Evolutionary conservation across 2,888 invertebrate species (phyloP).

Genomic region (Osmoderma eremita): DNA sequence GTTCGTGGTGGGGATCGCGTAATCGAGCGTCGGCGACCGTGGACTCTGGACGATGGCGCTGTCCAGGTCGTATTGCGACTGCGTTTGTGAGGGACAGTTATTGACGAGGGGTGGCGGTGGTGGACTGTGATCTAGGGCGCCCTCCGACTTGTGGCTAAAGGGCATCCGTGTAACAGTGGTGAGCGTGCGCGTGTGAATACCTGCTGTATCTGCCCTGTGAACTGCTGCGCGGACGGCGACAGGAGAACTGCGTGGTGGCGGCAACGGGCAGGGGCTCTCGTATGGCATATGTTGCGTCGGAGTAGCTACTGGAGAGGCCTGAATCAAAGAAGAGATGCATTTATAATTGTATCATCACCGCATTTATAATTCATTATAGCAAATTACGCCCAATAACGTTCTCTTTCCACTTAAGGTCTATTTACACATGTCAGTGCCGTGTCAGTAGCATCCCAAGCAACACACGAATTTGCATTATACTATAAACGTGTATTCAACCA

Average conservation of each 20-base stretch:
- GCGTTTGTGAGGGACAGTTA: constrained; percentile 60
- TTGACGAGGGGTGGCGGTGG: constrained; percentile 48
- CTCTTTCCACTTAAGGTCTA: too few species aligned
- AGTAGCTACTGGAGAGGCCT: constrained; percentile 62
- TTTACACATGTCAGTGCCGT: too few species aligned
- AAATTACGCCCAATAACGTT: too few species aligned
- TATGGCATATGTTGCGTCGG: constrained; percentile 58
- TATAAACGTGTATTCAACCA: too few species aligned
- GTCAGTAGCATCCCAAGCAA: too few species aligned
- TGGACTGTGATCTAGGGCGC: constrained; percentile 66
- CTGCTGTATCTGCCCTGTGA: constrained; percentile 65
- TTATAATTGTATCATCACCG: background rate
- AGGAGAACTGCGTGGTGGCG: constrained; percentile 63
- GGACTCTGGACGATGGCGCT: constrained; percentile 17
- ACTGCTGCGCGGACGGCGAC: constrained; percentile 67
- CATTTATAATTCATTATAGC: background rate
- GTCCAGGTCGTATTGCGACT: constrained; percentile 62
- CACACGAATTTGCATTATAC: too few species aligned
- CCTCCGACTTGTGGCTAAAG: constrained; percentile 69
- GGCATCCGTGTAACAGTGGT: constrained; percentile 66
- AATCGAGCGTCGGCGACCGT: constrained; percentile 18
- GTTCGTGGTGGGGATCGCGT: constrained; percentile 29
- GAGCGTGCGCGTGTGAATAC: constrained; percentile 58
- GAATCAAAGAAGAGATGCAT: background rate
- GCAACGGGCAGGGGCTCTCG: constrained; percentile 57